A percentile compares a stretch with the other conserved stretches of the same genome.
Evolutionary conservation across 2,888 invertebrate genomes (phyloP).

Genomic region (Idaea dimidiata): DNA sequence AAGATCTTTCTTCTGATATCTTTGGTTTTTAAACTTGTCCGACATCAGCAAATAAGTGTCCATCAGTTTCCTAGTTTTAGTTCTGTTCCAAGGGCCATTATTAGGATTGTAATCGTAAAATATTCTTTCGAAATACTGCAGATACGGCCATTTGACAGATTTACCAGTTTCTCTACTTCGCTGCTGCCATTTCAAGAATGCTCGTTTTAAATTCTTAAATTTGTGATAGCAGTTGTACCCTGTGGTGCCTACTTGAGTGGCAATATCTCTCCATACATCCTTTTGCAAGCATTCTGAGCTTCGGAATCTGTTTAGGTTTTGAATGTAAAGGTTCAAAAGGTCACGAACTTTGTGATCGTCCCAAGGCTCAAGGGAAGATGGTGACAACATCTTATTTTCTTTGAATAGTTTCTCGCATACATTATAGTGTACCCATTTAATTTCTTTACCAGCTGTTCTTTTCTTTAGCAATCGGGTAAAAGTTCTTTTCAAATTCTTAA

Average conservation of each 20-base stretch:
- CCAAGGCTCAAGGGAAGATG: conserved; percentile 60
- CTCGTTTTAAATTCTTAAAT: conserved; percentile 68
- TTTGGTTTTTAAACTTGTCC: conserved; percentile 63
- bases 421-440: conserved; percentile 68
- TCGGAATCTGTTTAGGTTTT: conserved; percentile 58
- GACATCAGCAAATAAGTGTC: conserved; percentile 60
- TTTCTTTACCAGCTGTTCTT: conserved; percentile 60
- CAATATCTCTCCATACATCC: conserved; percentile 72
- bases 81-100: conserved; percentile 57
- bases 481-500: conserved; percentile 61
- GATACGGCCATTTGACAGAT: conserved; percentile 65
- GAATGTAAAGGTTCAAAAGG: conserved; percentile 61
- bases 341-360: conserved; percentile 60
- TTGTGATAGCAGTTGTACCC: conserved; percentile 72
- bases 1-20: conserved; percentile 65
- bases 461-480: conserved; percentile 68
- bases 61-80: conserved; percentile 55
- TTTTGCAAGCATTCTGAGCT: conserved; percentile 57
- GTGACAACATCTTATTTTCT: conserved; percentile 57
- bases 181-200: conserved; percentile 63
- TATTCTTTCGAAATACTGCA: conserved; percentile 67
- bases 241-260: conserved; percentile 55
- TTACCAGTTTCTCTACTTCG: conserved; percentile 56
- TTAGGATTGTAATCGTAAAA: conserved; percentile 60
- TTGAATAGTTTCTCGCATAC: conserved; percentile 68